Percentiles rank a stretch among this genome's conserved stretches.
phyloP scores from a whole-genome alignment of 2,797 vertebrate species.

The Platyrinchus mystaceus region DNA sequence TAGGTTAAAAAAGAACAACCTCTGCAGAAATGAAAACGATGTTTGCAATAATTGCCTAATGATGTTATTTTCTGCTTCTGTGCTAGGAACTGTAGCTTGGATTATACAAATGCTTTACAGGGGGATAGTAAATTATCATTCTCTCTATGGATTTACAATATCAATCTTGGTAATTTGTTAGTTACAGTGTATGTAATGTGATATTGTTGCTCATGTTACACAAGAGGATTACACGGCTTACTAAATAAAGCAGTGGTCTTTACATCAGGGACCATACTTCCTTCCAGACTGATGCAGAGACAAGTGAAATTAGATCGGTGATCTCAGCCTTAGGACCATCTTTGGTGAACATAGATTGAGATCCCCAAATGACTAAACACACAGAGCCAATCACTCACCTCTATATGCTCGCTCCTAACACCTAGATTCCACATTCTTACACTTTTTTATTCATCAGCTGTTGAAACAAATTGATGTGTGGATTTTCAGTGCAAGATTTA shows the following conservation, averaged over 20 bases:
- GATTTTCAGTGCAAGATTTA: neutral
- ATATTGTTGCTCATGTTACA: constrained; percentile 73
- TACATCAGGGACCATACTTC: constrained; percentile 58
- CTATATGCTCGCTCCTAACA: neutral
- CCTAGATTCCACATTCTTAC: constrained; percentile 26
- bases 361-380: neutral
- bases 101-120: constrained; percentile 69
- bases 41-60: constrained; percentile 40
- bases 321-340: constrained; percentile 44
- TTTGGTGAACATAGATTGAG: neutral
- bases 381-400: neutral
- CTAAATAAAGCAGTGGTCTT: constrained; percentile 72
- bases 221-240: constrained; percentile 69
- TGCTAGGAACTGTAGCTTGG: constrained; percentile 26
- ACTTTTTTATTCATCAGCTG: neutral
- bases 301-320: constrained; percentile 55
- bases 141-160: constrained; percentile 67
- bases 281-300: constrained; percentile 50
- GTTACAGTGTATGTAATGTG: constrained; percentile 69
- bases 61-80: constrained; percentile 45
- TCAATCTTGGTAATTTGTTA: constrained; percentile 76
- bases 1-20: constrained; percentile 14
- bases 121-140: constrained; percentile 55
- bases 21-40: constrained; percentile 3
- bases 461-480: neutral